Evolutionary conservation across 1,140 invertebrate genomes (phyloP).

Genomic region (Lasioglossum baleicum): DNA sequence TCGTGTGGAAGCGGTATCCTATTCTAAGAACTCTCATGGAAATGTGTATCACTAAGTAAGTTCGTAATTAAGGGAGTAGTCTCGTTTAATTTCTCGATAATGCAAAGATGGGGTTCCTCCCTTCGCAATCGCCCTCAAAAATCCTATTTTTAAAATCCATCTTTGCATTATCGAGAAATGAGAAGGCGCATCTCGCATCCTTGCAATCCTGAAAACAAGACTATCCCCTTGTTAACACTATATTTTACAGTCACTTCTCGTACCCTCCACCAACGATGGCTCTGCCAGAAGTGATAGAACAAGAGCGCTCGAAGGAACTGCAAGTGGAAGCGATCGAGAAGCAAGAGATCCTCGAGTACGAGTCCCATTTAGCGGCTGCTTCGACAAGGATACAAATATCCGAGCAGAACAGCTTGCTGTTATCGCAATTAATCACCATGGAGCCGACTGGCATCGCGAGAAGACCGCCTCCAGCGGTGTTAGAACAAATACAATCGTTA

Average conservation of each 20-base stretch:
- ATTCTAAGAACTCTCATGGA: conserved; percentile 95
- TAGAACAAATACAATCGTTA: conserved; percentile 90
- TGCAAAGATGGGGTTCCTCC: too few species aligned
- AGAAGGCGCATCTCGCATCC: too few species aligned
- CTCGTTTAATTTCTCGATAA: too few species aligned
- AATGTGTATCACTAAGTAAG: conserved; percentile 97
- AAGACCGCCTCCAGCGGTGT: conserved; percentile 86
- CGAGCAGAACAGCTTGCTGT: conserved; percentile 92
- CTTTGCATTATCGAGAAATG: too few species aligned
- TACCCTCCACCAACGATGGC: conserved; percentile 88
- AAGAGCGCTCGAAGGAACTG: conserved; percentile 83
- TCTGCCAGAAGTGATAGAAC: conserved; percentile 82
- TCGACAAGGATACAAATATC: conserved; percentile 92
- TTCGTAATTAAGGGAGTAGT: conserved; percentile 25
- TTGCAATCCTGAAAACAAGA: too few species aligned
- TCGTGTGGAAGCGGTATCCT: conserved; percentile 95
- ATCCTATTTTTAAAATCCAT: too few species aligned
- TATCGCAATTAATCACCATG: conserved; percentile 89
- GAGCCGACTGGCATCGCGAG: conserved; percentile 91
- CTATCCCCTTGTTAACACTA: conserved; percentile 9
- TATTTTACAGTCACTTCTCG: conserved; percentile 82
- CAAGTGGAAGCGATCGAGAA: conserved; percentile 88
- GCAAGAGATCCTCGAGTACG: conserved; percentile 94
- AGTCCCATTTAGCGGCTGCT: conserved; percentile 94
- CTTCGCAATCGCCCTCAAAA: too few species aligned